phyloP scores from a whole-genome alignment of 2,113 vertebrate species.

The Ptilorrhoa leucosticta region DNA sequence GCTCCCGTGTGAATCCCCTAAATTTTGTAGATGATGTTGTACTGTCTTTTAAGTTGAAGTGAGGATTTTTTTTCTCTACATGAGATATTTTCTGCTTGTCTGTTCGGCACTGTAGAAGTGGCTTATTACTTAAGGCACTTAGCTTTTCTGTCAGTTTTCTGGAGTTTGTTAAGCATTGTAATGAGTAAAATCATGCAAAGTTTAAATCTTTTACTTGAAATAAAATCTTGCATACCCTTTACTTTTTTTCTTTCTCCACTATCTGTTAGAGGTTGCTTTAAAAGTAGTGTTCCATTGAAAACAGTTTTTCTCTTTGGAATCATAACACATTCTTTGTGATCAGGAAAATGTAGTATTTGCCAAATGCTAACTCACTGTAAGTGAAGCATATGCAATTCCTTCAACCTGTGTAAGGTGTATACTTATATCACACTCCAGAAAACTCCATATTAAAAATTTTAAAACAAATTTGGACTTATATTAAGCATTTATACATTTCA shows the following conservation, averaged over 20 bases:
- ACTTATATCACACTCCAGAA: neutral
- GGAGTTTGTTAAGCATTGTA: neutral
- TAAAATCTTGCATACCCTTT: neutral
- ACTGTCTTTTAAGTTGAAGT: neutral
- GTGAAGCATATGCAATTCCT: neutral
- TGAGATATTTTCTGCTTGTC: neutral
- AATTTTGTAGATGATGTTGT: neutral
- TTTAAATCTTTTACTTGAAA: neutral
- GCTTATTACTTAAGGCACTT: neutral
- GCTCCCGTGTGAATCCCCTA: neutral
- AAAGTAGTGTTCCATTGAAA: neutral
- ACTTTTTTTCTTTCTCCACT: neutral
- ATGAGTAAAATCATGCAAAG: neutral
- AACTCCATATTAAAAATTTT: neutral
- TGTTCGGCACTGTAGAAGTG: neutral
- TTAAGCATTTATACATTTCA: neutral
- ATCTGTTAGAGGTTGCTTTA: neutral
- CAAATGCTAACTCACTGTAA: neutral
- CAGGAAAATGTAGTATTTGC: neutral
- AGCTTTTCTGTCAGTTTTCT: neutral
- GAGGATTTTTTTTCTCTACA: neutral
- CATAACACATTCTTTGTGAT: neutral
- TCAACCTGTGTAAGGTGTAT: neutral
- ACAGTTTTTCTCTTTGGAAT: neutral
- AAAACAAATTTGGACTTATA: neutral